Evolutionary conservation across 2,888 invertebrate genomes (phyloP).

Genomic region (Nineta flava): DNA sequence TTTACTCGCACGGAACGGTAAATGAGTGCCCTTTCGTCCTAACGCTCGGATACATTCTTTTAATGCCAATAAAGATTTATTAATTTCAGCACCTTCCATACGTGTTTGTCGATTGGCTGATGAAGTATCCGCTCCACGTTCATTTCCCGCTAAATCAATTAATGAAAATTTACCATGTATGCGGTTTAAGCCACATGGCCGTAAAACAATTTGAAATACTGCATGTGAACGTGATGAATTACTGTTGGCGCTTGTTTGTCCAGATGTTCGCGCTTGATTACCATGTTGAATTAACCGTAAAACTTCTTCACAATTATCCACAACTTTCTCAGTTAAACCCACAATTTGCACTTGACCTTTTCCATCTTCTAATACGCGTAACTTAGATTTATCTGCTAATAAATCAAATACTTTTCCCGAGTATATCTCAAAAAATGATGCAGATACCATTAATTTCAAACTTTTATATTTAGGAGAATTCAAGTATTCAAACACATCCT

Average conservation of each 20-base stretch:
- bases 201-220: constrained; percentile 86
- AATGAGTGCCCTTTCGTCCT: constrained; percentile 87
- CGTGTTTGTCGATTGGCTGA: constrained; percentile 88
- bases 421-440: constrained; percentile 98
- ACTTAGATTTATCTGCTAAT: constrained; percentile 78
- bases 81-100: constrained; percentile 91
- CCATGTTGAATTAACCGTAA: constrained; percentile 82
- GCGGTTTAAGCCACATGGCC: constrained; percentile 55
- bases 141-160: constrained; percentile 95
- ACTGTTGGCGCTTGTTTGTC: constrained; percentile 92
- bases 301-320: constrained; percentile 84
- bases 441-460: constrained; percentile 74
- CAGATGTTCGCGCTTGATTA: constrained; percentile 81
- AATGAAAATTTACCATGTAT: constrained; percentile 95
- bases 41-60: constrained; percentile 96
- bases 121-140: constrained; percentile 96
- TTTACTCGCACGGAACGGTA: constrained; percentile 95
- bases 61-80: constrained; percentile 85
- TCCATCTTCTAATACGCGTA: constrained; percentile 92
- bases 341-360: constrained; percentile 96
- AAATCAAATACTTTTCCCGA: constrained; percentile 89
- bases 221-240: constrained; percentile 98
- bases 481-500: constrained; percentile 71
- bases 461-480: constrained; percentile 64
- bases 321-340: constrained; percentile 82